Conservation (phyloP, 2,113 vertebrate genomes). For the Nycticryphes semicollaris region DNA sequence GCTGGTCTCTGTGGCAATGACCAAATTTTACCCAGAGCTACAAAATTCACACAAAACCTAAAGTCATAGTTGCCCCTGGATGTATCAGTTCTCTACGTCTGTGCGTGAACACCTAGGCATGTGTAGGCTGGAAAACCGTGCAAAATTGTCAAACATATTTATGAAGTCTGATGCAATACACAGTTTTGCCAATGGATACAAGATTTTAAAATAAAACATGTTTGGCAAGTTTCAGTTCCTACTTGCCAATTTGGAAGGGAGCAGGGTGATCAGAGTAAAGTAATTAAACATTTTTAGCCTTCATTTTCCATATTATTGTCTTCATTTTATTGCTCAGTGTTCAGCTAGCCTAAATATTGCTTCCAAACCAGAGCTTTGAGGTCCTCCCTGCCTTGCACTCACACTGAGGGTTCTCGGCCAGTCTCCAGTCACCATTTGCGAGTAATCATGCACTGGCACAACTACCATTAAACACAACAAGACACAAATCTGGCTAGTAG, state of each 20-base stretch:
- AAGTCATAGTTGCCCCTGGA: background rate
- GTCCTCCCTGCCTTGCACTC: background rate
- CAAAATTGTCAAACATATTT: background rate
- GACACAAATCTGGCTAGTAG: constrained; percentile 25
- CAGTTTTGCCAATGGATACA: background rate
- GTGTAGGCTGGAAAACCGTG: background rate
- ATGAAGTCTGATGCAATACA: background rate
- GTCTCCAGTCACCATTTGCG: background rate
- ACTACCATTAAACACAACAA: background rate
- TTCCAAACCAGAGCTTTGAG: background rate
- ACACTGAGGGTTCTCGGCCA: background rate
- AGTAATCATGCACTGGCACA: background rate
- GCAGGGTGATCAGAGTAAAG: constrained; percentile 10
- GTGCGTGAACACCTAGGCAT: background rate
- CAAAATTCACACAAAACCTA: background rate
- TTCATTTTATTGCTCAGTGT: constrained; percentile 23
- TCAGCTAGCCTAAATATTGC: constrained; percentile 42
- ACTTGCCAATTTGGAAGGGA: constrained; percentile 48
- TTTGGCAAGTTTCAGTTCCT: constrained; percentile 21
- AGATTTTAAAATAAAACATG: constrained; percentile 38
- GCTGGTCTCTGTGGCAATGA: too few species aligned
- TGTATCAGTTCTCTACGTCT: background rate
- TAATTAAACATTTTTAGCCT: constrained; percentile 53
- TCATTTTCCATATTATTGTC: constrained; percentile 25
- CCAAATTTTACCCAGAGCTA: background rate